phyloP scores from a whole-genome alignment of 1,140 invertebrate genomes.

The Adelges cooleyi region DNA sequence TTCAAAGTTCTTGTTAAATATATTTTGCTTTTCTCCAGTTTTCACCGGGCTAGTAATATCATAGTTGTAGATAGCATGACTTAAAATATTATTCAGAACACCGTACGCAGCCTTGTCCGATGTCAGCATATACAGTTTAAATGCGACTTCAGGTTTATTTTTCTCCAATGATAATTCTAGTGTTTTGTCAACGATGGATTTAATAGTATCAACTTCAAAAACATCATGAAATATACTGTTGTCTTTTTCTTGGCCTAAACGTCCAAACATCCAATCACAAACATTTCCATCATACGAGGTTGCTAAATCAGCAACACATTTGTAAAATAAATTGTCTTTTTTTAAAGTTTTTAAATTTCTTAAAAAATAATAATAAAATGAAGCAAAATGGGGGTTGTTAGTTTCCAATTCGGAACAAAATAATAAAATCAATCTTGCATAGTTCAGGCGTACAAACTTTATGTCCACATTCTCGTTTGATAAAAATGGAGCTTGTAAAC shows the following conservation, averaged over 20 bases:
- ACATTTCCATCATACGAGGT: constrained; percentile 15
- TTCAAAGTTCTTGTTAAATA: background rate
- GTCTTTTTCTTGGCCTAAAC: background rate
- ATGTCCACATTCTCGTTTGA: constrained; percentile 12
- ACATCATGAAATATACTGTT: background rate
- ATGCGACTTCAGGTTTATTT: background rate
- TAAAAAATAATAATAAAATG: constrained; percentile 16
- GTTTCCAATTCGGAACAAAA: constrained; percentile 4
- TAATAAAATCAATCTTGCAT: background rate
- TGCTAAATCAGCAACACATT: constrained; percentile 3
- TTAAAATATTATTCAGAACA: background rate
- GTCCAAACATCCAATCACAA: constrained; percentile 18
- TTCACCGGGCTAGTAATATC: background rate
- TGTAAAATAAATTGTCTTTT: background rate
- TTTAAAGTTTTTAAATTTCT: background rate
- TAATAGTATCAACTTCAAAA: background rate
- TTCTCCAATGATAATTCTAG: background rate
- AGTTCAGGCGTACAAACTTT: constrained; percentile 1
- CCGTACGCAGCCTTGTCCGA: background rate
- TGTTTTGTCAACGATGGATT: background rate
- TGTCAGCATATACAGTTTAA: background rate
- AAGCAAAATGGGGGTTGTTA: background rate
- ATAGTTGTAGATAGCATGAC: background rate
- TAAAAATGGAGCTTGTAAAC: constrained; percentile 7
- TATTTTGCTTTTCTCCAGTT: background rate